Evolutionary conservation across 2,888 invertebrate genomes (phyloP).

Genomic region (Heteromurus nitidus): DNA sequence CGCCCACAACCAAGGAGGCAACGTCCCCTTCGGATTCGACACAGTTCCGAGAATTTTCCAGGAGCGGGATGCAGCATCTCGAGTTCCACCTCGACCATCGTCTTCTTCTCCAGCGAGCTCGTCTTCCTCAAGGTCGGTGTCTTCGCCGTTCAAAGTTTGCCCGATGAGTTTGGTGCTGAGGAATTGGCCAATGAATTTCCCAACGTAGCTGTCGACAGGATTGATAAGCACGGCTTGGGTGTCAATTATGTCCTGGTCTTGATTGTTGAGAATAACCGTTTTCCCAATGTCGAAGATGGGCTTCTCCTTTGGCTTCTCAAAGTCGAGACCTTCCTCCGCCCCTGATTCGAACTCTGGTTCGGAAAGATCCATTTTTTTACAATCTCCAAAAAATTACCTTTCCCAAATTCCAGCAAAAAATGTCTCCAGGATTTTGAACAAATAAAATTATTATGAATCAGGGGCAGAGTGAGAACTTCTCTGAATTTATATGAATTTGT

Average conservation of each 20-base stretch:
- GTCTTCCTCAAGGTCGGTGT: conserved; percentile 45
- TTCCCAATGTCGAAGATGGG: conserved; percentile 51
- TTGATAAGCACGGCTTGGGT: conserved; percentile 69
- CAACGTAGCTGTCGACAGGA: conserved; percentile 69
- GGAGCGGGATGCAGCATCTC: background rate
- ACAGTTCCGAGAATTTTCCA: conserved; percentile 46
- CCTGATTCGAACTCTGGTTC: conserved; percentile 35
- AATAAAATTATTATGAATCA: too few species aligned
- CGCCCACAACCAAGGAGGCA: conserved; percentile 71
- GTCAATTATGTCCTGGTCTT: conserved; percentile 42
- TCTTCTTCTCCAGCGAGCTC: conserved; percentile 60
- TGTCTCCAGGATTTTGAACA: too few species aligned
- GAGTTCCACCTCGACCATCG: background rate
- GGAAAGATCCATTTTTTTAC: conserved; percentile 10
- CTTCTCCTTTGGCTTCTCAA: background rate
- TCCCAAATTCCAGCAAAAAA: too few species aligned
- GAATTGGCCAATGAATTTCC: conserved; percentile 65
- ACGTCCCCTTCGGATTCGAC: conserved; percentile 33
- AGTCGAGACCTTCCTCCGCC: background rate
- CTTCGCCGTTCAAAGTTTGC: conserved; percentile 27
- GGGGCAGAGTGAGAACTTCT: too few species aligned
- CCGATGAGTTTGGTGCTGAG: conserved; percentile 62
- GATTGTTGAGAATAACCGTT: conserved; percentile 35
- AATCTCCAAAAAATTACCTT: too few species aligned
- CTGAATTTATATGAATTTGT: background rate